Evolutionary conservation across 2,888 invertebrate species (phyloP).

Genomic region (Tolmerus cingulatus): DNA sequence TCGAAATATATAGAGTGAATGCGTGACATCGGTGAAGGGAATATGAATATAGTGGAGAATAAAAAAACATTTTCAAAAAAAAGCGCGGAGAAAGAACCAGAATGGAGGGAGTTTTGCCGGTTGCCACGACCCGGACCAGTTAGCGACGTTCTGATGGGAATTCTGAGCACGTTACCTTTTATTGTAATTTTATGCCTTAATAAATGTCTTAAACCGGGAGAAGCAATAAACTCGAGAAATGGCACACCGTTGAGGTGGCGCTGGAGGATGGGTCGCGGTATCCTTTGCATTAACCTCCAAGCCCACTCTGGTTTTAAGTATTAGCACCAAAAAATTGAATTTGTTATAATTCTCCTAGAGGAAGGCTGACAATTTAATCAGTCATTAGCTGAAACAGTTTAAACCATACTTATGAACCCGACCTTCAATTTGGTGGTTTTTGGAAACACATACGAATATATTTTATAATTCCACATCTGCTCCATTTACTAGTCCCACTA

Average conservation of each 20-base stretch:
- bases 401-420: not conserved
- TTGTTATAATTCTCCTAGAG: not conserved
- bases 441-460: not conserved
- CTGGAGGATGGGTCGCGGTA: not conserved
- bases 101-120: not conserved
- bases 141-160: not conserved
- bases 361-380: not conserved
- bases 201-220: not conserved
- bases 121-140: not conserved
- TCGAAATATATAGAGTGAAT: not conserved
- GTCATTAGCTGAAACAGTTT: not conserved
- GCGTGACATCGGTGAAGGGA: not conserved
- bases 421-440: not conserved
- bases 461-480: not conserved
- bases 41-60: not conserved
- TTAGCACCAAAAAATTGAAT: not conserved
- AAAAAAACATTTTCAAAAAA: not conserved
- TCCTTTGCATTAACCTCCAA: not conserved
- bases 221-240: not conserved
- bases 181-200: slow-evolving; percentile 38
- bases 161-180: slow-evolving; percentile 23
- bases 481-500: not conserved
- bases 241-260: not conserved
- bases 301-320: not conserved
- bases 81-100: not conserved